Percentiles rank a stretch among this genome's conserved stretches.
Evolutionary conservation across 2,797 vertebrate genomes (phyloP).

Genomic region (Crenichthys baileyi): DNA sequence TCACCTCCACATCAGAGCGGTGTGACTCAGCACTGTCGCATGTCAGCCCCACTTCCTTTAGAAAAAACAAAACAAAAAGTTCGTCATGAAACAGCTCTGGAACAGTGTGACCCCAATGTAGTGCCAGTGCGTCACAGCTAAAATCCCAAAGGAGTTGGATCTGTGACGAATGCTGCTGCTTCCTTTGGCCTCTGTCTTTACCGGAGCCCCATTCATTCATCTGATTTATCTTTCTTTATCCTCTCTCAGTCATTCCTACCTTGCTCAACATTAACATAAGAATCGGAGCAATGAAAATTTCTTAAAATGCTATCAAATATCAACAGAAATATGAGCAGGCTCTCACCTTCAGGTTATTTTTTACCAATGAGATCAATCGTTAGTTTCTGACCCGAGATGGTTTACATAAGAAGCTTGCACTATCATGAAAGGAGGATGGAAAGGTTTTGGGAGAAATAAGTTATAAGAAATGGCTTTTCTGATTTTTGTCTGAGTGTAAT

Average conservation of each 20-base stretch:
- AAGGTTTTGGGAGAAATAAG: neutral
- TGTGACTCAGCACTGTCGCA: conserved; percentile 53
- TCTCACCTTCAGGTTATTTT: conserved; percentile 18
- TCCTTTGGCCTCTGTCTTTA: conserved; percentile 9
- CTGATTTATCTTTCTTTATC: neutral
- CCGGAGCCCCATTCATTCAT: neutral
- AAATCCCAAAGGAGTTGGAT: conserved; percentile 27
- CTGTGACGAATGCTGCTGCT: conserved; percentile 24
- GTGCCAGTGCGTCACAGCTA: conserved; percentile 27
- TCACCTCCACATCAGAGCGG: conserved; percentile 35
- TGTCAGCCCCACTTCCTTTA: conserved; percentile 24
- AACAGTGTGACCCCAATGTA: conserved; percentile 55
- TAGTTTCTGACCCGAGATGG: neutral
- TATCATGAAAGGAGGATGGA: conserved; percentile 11
- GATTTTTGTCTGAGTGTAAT: neutral
- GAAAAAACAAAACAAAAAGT: conserved; percentile 9
- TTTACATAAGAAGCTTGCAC: conserved; percentile 14
- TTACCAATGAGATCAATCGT: conserved; percentile 23
- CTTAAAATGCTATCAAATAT: conserved; percentile 4
- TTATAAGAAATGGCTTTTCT: conserved; percentile 5
- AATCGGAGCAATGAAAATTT: neutral
- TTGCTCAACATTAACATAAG: neutral
- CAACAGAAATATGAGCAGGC: conserved; percentile 26
- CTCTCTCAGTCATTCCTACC: neutral
- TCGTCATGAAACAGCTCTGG: conserved; percentile 43